Evolutionary conservation across 2,888 invertebrate genomes (phyloP).

Genomic region (Nymphalis c-album): DNA sequence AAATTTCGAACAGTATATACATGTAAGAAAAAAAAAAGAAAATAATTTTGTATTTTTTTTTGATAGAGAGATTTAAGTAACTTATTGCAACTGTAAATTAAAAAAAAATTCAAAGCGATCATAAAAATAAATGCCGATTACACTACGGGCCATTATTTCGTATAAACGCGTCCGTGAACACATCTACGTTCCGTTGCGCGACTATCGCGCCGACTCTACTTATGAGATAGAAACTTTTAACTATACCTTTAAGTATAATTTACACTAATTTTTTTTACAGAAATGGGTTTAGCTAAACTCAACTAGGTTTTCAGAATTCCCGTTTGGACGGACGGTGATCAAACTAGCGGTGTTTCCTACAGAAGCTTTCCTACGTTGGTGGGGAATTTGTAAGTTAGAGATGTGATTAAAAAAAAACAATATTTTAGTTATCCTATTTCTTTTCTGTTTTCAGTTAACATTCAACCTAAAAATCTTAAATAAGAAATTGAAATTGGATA

Average conservation of each 20-base stretch:
- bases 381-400: conserved; percentile 5
- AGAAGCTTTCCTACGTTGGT: conserved; percentile 40
- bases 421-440: no score
- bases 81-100: conserved; percentile 29
- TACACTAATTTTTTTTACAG: conserved; percentile 59
- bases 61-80: conserved; percentile 37
- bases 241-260: conserved; percentile 46
- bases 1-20: no score
- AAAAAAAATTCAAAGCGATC: conserved; percentile 32
- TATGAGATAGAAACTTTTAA: conserved; percentile 33
- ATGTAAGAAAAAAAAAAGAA: neutral
- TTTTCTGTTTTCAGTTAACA: no score
- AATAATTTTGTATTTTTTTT: neutral
- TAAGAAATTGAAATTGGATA: no score
- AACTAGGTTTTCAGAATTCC: conserved; percentile 61
- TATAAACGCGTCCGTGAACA: conserved; percentile 26
- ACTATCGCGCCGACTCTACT: conserved; percentile 31
- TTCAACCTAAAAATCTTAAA: no score
- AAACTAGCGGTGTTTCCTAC: conserved; percentile 56
- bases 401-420: neutral
- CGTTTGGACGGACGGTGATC: conserved; percentile 74
- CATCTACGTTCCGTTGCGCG: conserved; percentile 27
- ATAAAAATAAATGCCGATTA: conserved; percentile 63
- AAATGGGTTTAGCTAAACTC: conserved; percentile 53
- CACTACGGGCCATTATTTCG: conserved; percentile 47